These are phyloP conservation scores for Cochlearius cochlearius DNA, from an alignment of 2,113 vertebrate genomes.

Conservation along the genomic window DNA sequence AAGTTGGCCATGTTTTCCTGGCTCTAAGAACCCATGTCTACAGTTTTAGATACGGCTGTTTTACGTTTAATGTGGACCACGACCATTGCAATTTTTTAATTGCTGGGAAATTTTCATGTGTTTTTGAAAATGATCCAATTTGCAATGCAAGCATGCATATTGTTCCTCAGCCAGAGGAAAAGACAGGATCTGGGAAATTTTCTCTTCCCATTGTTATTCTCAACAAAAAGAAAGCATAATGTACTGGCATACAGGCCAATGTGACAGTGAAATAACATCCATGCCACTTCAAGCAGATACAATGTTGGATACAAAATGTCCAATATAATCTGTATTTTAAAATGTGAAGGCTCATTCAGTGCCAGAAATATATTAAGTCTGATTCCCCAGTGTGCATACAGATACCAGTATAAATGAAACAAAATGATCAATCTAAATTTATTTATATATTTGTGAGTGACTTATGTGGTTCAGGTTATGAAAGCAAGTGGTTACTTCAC, in stretches of 20 bases:
- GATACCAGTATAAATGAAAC: neutral
- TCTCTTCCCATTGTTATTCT: neutral
- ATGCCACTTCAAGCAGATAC: neutral
- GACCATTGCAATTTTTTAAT: neutral
- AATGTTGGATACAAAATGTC: neutral
- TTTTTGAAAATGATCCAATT: neutral
- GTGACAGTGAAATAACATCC: neutral
- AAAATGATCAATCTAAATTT: neutral
- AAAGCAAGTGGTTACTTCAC: neutral
- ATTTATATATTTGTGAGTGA: neutral
- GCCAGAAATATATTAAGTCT: neutral
- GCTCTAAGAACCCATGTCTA: neutral
- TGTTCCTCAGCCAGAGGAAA: neutral
- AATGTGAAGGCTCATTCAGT: neutral
- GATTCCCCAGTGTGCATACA: neutral
- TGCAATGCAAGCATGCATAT: neutral
- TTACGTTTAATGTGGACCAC: neutral
- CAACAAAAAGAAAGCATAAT: neutral
- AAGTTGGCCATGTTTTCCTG: neutral
- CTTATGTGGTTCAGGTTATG: neutral
- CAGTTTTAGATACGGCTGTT: neutral
- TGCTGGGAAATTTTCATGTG: neutral
- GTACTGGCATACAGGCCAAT: neutral
- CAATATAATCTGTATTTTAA: neutral
- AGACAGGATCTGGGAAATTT: neutral